These are phyloP conservation scores for Myotis lucifugus DNA, from an alignment of 2,113 vertebrate genomes.

Conservation along the genomic window DNA sequence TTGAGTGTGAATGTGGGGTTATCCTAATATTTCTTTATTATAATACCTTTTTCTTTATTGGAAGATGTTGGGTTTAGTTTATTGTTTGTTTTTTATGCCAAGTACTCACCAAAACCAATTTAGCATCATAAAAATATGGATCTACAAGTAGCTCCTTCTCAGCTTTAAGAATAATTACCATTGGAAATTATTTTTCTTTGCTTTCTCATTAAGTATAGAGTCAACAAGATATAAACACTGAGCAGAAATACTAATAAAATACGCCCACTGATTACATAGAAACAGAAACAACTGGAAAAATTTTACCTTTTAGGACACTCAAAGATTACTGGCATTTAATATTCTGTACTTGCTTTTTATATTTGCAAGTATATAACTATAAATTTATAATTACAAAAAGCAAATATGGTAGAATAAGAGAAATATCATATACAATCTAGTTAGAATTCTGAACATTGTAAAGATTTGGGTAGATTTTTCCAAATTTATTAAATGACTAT, in stretches of 20 bases:
- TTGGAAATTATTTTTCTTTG: slow-evolving; percentile 8
- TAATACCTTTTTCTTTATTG: too few species aligned
- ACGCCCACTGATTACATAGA: neutral
- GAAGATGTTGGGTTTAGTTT: neutral
- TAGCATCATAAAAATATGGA: neutral
- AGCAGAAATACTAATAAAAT: neutral
- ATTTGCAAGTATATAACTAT: neutral
- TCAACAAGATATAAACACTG: neutral
- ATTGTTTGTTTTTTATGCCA: neutral
- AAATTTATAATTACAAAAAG: neutral
- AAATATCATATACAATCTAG: neutral
- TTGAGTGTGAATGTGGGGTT: neutral
- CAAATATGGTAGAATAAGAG: neutral
- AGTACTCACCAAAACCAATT: neutral
- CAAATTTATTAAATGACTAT: neutral
- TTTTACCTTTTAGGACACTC: neutral
- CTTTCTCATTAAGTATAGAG: neutral
- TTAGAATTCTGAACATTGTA: neutral
- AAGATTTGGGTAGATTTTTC: neutral
- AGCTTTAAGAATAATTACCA: neutral
- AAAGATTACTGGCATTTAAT: neutral
- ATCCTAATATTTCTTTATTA: neutral
- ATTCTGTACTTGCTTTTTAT: neutral
- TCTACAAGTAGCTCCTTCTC: neutral
- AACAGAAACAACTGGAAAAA: neutral